Base-by-base conservation (phyloP, 2,797 vertebrate genomes). In the Smutsia temminckii region DNA sequence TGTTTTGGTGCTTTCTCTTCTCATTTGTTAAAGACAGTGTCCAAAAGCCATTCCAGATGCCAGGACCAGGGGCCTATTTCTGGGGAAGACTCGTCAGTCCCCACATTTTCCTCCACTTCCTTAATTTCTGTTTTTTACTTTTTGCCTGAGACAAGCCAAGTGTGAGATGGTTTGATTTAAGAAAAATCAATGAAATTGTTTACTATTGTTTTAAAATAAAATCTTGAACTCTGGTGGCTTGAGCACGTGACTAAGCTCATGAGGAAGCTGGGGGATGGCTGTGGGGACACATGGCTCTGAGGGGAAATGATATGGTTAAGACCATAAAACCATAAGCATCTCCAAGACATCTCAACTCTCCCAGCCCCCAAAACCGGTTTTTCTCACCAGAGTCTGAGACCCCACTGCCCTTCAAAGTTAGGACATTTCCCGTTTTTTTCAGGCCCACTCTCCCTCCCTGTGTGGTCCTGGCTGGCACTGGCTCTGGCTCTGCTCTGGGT, bases 171-270 rank as follows among this genome's bases (percentile, higher is more conserved):
- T 97, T 96, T 96, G 88, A 95, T 85, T 95, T 93, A 94, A 95
- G 95, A 95, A 94, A 96, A 96, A 95, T 95, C 91, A 94, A 94
- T 89, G 94, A 97, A 97, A 97, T 98, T 97, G 96, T 98, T 98
- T 98, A 98, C 97, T 97, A 85, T 96, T 97, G 93, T 98, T 98
- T 98, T 98, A 81, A 97, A 98, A 98, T 98, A 98, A 98, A 98
- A 97, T 49, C 57, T 81, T 90, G 91, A 97, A 97, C 95, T 97
- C 91, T 89, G 80, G 80, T 9, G 0, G 93, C 89, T 42, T 59
- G 85, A 63, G 61, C 63, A 20, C 7, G 18, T 51, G 72, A 66
- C 51, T 57, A 64, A 87, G 77, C 86, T 75, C 7, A 5, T 2
- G 61, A 29, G 27, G 40, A 23, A 72, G 42, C 37, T 11, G 75